A percentile compares a stretch with the other conserved stretches of the same genome.
phyloP scores from a whole-genome alignment of 1,140 invertebrate species.

The Megathymus violae region DNA sequence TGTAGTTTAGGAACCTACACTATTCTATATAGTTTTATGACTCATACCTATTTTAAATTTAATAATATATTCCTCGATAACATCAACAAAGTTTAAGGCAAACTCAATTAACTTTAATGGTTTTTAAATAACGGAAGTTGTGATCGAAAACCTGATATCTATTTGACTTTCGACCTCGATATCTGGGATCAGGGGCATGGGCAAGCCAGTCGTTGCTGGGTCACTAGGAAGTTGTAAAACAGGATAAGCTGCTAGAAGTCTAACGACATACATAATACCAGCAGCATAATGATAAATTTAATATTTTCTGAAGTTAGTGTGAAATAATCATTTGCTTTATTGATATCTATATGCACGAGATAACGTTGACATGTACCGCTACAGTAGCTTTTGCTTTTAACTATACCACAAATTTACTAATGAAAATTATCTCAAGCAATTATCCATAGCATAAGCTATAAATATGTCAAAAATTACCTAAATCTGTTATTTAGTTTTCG shows the following conservation, averaged over 20 bases:
- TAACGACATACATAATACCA: constrained; percentile 17
- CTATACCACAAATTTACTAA: too few species aligned
- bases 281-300: constrained; percentile 7
- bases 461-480: too few species aligned
- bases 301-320: neutral
- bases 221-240: constrained; percentile 31
- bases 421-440: too few species aligned
- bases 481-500: too few species aligned
- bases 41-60: neutral
- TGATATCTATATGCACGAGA: too few species aligned
- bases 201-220: constrained; percentile 27
- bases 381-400: too few species aligned
- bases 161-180: constrained; percentile 29
- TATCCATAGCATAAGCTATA: too few species aligned
- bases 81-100: neutral
- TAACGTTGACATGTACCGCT: too few species aligned
- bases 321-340: neutral
- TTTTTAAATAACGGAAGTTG: constrained; percentile 20
- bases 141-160: constrained; percentile 12
- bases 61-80: neutral
- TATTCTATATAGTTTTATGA: too few species aligned
- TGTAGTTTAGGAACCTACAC: too few species aligned
- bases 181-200: constrained; percentile 21
- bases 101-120: neutral
- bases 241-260: constrained; percentile 26